Percentiles rank a stretch among this genome's conserved stretches.
Evolutionary conservation across 2,113 vertebrate genomes (phyloP).

Genomic region (Zosterops hypoxanthus): DNA sequence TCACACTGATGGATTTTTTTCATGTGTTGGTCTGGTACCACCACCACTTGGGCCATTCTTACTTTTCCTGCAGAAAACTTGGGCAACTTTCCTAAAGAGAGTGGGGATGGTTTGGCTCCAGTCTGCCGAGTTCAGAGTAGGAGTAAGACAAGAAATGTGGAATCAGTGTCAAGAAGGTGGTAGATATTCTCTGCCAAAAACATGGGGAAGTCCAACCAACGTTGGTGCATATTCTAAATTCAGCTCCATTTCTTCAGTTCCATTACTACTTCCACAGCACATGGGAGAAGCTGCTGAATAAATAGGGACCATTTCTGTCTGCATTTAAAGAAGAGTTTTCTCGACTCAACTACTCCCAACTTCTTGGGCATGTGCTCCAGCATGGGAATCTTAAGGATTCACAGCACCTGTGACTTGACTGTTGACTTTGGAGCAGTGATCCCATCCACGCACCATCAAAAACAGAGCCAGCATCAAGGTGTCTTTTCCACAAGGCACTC

Average conservation of each 20-base stretch:
- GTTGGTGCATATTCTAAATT: not conserved
- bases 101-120: not conserved
- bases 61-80: not conserved
- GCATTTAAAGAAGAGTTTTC: not conserved
- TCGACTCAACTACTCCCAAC: not conserved
- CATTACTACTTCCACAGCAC: not conserved
- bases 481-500: not conserved
- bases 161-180: not conserved
- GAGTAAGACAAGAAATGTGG: not conserved
- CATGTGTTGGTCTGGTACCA: not conserved
- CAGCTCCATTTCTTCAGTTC: not conserved
- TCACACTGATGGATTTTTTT: not conserved
- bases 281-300: not conserved
- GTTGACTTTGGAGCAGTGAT: not conserved
- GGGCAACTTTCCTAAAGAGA: not conserved
- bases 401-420: not conserved
- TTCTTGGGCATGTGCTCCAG: not conserved
- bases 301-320: not conserved
- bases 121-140: not conserved
- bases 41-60: not conserved
- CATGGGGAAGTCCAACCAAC: not conserved
- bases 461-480: not conserved
- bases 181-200: not conserved
- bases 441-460: not conserved
- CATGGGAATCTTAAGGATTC: not conserved